These are phyloP conservation scores for Lepilemur ruficaudatus DNA, from an alignment of 2,797 vertebrate species.

Conservation along the genomic window DNA sequence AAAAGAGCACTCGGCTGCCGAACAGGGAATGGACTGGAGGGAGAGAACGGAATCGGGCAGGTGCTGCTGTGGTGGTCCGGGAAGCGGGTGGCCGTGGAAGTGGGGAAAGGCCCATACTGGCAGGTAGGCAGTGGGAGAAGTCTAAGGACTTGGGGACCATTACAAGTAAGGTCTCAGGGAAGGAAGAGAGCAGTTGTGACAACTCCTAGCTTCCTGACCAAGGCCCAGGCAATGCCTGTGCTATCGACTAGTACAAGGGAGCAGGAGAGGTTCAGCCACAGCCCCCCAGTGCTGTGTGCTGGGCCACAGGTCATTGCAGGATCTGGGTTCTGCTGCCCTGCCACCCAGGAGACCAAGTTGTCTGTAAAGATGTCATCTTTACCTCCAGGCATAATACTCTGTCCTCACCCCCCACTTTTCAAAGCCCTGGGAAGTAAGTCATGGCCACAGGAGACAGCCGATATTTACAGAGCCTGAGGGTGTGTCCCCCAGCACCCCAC, in stretches of 20 bases:
- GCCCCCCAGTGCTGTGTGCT: background rate
- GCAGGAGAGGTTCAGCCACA: background rate
- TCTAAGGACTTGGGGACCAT: background rate
- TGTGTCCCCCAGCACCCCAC: too few relatives aligned
- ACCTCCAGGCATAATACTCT: background rate
- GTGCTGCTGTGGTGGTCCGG: background rate
- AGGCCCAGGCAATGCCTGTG: fast-evolving
- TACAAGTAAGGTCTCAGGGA: background rate
- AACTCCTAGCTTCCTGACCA: background rate
- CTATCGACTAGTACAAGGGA: background rate
- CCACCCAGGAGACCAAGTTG: background rate
- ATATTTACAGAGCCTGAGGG: background rate
- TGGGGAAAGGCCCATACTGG: background rate
- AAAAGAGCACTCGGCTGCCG: background rate
- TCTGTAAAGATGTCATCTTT: background rate
- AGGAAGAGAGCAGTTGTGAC: background rate
- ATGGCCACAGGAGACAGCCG: background rate
- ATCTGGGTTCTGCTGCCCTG: background rate
- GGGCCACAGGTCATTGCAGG: background rate
- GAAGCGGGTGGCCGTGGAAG: too few relatives aligned
- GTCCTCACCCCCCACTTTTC: background rate
- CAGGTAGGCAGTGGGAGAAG: background rate
- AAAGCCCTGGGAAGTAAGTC: background rate
- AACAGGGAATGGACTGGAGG: fast-evolving
- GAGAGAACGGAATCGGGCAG: too few relatives aligned